Evolutionary conservation across 2,797 vertebrate genomes (phyloP).

Genomic region (Potorous gilbertii): DNA sequence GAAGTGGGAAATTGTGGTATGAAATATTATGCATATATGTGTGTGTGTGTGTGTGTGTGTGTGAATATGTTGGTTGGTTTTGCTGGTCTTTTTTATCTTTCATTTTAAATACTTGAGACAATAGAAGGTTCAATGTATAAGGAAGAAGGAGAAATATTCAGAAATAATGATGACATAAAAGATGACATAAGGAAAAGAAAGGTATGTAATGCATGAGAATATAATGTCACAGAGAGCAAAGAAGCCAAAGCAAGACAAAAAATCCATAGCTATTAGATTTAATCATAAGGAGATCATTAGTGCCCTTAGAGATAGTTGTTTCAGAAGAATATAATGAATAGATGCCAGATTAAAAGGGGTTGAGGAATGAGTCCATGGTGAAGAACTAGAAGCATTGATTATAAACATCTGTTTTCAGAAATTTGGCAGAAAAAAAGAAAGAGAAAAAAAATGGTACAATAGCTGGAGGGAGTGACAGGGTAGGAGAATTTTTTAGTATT

Average conservation of each 20-base stretch:
- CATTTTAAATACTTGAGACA: neutral
- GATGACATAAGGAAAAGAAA: neutral
- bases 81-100: neutral
- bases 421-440: neutral
- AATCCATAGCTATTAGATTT: neutral
- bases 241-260: neutral
- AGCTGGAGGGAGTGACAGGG: neutral
- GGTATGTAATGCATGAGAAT: neutral
- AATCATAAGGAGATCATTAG: neutral
- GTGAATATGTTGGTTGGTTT: neutral
- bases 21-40: neutral
- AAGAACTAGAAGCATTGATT: neutral
- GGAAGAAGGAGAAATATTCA: neutral
- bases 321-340: neutral
- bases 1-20: neutral
- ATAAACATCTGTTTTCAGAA: neutral
- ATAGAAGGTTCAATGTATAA: neutral
- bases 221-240: neutral
- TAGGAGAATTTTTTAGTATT: neutral
- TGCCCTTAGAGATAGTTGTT: neutral
- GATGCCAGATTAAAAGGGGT: neutral
- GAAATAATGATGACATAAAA: neutral
- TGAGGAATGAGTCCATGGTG: neutral
- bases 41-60: no score
- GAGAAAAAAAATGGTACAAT: neutral